Conservation (phyloP, 2,888 invertebrate species). For the Entomobrya proxima region DNA sequence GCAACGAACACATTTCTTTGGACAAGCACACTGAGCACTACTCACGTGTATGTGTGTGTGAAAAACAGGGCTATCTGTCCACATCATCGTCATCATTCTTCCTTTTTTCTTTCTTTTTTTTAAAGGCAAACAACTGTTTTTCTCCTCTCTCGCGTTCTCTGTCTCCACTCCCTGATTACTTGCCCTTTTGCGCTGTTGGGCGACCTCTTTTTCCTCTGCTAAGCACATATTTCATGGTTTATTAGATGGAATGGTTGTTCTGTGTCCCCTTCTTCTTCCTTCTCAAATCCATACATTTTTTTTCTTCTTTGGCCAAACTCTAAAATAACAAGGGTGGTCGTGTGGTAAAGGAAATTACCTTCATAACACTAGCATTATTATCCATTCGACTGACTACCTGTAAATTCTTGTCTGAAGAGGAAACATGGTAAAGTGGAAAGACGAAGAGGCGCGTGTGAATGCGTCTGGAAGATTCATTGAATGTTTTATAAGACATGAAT, state of each 20-base stretch:
- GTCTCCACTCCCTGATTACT: neutral
- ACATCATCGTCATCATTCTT: constrained; percentile 41
- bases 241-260: constrained; percentile 45
- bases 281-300: constrained; percentile 21
- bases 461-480: constrained; percentile 10
- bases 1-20: constrained; percentile 38
- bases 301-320: neutral
- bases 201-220: constrained; percentile 31
- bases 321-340: neutral
- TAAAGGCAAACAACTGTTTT: constrained; percentile 23
- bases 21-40: neutral
- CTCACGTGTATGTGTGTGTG: constrained; percentile 4
- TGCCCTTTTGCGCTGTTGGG: neutral
- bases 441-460: neutral
- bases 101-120: constrained; percentile 10
- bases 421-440: neutral
- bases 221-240: constrained; percentile 49
- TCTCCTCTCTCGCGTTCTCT: neutral
- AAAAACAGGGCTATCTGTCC: constrained; percentile 26
- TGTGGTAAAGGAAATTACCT: constrained; percentile 22
- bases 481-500: constrained; percentile 13
- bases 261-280: constrained; percentile 40
- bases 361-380: constrained; percentile 1
- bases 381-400: constrained; percentile 24
- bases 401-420: constrained; percentile 3